A percentile compares a stretch with the other conserved stretches of the same genome.
phyloP scores from a whole-genome alignment of 1,140 invertebrate genomes.

The Nasonia longicornis region DNA sequence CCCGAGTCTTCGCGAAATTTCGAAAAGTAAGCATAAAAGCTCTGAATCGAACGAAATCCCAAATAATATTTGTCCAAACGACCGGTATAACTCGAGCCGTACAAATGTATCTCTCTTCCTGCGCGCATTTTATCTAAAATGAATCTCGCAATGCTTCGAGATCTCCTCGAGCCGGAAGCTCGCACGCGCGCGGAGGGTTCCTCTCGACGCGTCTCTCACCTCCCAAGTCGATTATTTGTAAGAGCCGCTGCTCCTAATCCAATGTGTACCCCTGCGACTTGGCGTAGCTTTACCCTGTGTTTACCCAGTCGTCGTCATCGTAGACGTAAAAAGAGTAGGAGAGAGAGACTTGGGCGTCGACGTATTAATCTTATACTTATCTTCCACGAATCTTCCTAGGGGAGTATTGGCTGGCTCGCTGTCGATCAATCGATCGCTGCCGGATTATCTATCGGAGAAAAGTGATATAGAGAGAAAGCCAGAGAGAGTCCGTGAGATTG shows the following conservation, averaged over 20 bases:
- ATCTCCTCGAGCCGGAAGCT: too few species aligned
- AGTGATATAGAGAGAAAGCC: neutral
- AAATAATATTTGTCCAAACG: too few species aligned
- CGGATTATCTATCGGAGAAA: neutral
- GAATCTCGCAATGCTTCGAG: neutral
- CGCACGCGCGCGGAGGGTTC: too few species aligned
- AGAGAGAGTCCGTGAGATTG: conserved; percentile 1
- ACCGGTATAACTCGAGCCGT: too few species aligned
- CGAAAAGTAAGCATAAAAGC: too few species aligned
- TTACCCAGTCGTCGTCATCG: neutral
- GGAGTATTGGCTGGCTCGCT: neutral
- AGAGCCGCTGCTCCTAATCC: neutral
- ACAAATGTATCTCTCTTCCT: too few species aligned
- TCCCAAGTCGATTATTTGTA: neutral
- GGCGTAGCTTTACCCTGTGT: neutral
- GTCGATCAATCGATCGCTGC: conserved; percentile 11
- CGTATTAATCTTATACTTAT: conserved; percentile 17
- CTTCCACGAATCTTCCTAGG: neutral
- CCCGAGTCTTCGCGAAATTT: too few species aligned
- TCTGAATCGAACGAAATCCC: too few species aligned
- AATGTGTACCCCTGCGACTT: neutral
- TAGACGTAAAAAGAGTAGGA: neutral
- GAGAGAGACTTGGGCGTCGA: too few species aligned
- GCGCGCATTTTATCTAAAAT: neutral
- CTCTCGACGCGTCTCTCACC: neutral